A percentile compares a stretch with the other conserved stretches of the same genome.
phyloP scores from a whole-genome alignment of 2,888 invertebrate species.

The Myathropa florea region DNA sequence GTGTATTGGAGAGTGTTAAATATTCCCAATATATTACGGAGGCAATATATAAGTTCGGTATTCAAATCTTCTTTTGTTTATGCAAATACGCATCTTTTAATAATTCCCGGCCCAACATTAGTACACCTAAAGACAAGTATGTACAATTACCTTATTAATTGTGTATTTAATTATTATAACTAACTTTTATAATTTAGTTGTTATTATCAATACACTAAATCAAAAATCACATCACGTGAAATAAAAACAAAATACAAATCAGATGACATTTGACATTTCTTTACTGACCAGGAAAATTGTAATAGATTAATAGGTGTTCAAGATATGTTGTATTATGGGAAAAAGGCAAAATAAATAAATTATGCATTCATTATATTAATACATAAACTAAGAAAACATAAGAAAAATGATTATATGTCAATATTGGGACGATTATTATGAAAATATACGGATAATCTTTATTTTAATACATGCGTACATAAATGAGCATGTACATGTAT shows the following conservation, averaged over 20 bases:
- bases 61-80: background rate
- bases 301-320: background rate
- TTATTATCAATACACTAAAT: background rate
- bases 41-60: no score
- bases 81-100: background rate
- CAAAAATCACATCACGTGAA: background rate
- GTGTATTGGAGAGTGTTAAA: no score
- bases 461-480: no score
- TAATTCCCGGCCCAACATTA: background rate
- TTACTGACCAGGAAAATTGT: background rate
- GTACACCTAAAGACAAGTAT: no score
- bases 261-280: no score
- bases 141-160: no score
- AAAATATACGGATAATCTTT: no score
- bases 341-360: background rate
- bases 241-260: background rate
- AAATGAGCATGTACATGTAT: no score
- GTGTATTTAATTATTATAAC: background rate
- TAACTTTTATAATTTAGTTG: background rate
- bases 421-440: no score
- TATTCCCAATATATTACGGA: no score
- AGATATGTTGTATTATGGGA: background rate
- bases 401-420: no score
- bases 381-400: no score
- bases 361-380: background rate